A percentile compares a stretch with the other conserved stretches of the same genome.
phyloP scores from a whole-genome alignment of 1,140 invertebrate species.

The Muscidifurax raptorellus region DNA sequence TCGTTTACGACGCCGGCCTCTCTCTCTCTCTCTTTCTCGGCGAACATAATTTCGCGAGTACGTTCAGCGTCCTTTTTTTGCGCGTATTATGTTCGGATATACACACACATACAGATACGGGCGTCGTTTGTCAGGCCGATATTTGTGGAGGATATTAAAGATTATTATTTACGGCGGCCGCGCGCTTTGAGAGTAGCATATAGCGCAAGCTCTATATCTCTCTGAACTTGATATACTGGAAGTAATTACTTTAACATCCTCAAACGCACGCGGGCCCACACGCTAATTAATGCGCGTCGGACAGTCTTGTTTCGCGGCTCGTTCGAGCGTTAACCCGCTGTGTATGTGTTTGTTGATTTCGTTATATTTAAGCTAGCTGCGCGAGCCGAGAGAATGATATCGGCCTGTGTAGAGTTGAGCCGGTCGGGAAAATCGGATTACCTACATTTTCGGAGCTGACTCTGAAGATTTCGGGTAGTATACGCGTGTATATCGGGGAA shows the following conservation, averaged over 20 bases:
- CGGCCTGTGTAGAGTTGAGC: no score
- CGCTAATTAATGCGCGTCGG: slow-evolving; percentile 18
- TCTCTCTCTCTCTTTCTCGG: not conserved
- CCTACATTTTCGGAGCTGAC: no score
- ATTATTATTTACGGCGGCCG: slow-evolving; percentile 40
- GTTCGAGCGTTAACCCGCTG: not conserved
- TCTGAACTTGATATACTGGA: slow-evolving; percentile 28
- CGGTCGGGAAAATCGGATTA: no score
- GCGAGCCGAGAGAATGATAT: no score
- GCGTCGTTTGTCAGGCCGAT: slow-evolving; percentile 29
- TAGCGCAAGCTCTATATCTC: not conserved
- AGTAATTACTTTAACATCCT: slow-evolving; percentile 5
- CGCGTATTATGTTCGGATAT: not conserved
- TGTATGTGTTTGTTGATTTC: not conserved
- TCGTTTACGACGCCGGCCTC: slow-evolving; percentile 34
- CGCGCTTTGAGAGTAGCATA: not conserved
- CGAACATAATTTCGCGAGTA: not conserved
- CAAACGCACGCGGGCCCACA: not conserved
- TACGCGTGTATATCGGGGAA: no score
- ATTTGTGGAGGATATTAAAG: slow-evolving; percentile 21
- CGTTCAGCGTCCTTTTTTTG: not conserved
- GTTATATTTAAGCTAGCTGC: not conserved
- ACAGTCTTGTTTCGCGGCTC: not conserved
- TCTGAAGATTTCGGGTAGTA: no score
- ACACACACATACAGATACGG: not conserved